phyloP scores from a whole-genome alignment of 2,797 vertebrate species.

The Hirundo rustica region DNA sequence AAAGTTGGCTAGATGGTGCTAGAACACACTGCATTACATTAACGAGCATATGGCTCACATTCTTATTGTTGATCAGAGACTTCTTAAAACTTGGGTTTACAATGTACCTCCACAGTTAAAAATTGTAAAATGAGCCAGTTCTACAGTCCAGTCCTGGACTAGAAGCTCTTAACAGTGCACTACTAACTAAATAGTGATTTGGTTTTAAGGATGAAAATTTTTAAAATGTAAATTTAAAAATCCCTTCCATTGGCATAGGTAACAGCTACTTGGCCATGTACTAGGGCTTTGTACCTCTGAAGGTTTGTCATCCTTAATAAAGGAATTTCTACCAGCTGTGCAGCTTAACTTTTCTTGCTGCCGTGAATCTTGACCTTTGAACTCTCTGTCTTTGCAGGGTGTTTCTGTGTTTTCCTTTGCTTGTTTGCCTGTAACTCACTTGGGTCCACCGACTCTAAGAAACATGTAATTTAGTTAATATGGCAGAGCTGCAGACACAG shows the following conservation, averaged over 20 bases:
- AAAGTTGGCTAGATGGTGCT: slow-evolving; percentile 31
- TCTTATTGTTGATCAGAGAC: not conserved
- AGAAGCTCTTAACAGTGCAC: not conserved
- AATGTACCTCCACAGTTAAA: not conserved
- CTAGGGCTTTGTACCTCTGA: not conserved
- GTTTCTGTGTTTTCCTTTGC: not conserved
- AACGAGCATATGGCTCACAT: not conserved
- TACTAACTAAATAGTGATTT: not conserved
- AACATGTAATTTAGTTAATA: not conserved
- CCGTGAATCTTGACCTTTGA: not conserved
- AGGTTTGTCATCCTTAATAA: not conserved
- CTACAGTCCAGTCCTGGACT: not conserved
- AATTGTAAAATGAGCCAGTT: not conserved
- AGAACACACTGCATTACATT: not conserved
- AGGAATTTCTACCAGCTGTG: not conserved
- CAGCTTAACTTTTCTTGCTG: not conserved
- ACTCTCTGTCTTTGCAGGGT: not conserved
- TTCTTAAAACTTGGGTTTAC: not conserved
- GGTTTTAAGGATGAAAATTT: not conserved
- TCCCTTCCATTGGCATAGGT: not conserved
- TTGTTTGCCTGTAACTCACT: slow-evolving; percentile 12
- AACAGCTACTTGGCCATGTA: not conserved
- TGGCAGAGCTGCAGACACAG: not conserved
- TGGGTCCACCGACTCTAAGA: not conserved
- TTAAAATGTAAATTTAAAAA: not conserved